Percentiles rank a stretch among this genome's conserved stretches.
phyloP scores from a whole-genome alignment of 2,113 vertebrate genomes.

The Sinocyclocheilus rhinocerous region DNA sequence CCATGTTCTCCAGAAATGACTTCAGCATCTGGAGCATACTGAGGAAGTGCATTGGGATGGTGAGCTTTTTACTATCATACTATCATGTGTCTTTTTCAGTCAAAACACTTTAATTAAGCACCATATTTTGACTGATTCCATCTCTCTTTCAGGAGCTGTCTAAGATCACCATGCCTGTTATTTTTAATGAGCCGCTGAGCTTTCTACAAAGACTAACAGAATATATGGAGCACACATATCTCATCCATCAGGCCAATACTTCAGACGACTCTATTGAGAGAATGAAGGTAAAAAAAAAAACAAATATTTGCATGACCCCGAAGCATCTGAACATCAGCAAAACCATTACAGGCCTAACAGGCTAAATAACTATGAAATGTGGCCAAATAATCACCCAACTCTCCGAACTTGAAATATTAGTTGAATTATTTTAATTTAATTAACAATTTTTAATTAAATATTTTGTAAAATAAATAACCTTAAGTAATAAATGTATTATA shows the following conservation, averaged over 20 bases:
- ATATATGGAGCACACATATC: slow-evolving; percentile 98
- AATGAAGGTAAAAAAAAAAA: slow-evolving; percentile 85
- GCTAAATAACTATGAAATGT: neutral
- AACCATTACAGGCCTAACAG: neutral
- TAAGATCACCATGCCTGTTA: slow-evolving; percentile 98
- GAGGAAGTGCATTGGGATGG: slow-evolving; percentile 98
- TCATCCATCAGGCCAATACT: slow-evolving; percentile 89
- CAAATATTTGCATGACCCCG: no score
- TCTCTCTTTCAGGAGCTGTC: slow-evolving; percentile 85
- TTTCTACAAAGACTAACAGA: slow-evolving; percentile 95
- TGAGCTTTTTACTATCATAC: slow-evolving; percentile 62
- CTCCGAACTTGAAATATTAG: neutral
- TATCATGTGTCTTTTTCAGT: neutral
- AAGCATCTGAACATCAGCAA: neutral
- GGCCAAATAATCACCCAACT: neutral
- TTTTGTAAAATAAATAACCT: neutral
- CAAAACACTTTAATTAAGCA: neutral
- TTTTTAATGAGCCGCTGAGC: slow-evolving; percentile 97
- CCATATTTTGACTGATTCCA: neutral
- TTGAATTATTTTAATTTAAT: neutral
- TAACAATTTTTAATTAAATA: neutral
- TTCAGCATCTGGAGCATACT: slow-evolving; percentile 99
- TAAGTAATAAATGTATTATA: neutral
- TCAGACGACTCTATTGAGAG: slow-evolving; percentile 83
- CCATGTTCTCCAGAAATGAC: slow-evolving; percentile 98